phyloP scores from a whole-genome alignment of 1,140 invertebrate species.

The Arctopsyche grandis region DNA sequence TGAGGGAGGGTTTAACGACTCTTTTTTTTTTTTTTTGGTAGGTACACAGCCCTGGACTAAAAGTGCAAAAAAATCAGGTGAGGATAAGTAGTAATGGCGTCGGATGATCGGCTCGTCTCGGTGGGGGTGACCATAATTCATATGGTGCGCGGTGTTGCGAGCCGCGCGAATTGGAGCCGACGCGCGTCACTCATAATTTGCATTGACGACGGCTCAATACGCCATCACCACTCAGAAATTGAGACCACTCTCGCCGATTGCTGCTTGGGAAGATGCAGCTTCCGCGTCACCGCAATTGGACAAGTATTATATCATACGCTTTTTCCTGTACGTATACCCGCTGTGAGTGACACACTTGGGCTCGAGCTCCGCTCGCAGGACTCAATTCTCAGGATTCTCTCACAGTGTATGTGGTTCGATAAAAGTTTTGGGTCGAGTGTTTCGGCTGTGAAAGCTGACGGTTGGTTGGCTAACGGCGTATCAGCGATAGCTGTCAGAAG shows the following conservation, averaged over 20 bases:
- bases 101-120: neutral
- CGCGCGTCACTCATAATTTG: constrained; percentile 26
- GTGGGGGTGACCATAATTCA: neutral
- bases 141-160: too few relatives aligned
- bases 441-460: neutral
- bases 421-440: neutral
- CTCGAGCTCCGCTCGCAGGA: neutral
- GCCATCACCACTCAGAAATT: constrained; percentile 6
- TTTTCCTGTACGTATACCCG: neutral
- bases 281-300: constrained; percentile 8
- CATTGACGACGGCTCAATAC: constrained; percentile 5
- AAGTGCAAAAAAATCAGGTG: too few relatives aligned
- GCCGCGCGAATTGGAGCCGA: neutral
- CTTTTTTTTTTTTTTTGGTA: too few relatives aligned
- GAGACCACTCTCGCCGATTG: constrained; percentile 11
- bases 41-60: too few relatives aligned
- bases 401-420: neutral
- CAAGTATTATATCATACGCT: neutral
- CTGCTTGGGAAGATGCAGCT: constrained; percentile 22
- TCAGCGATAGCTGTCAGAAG: too few relatives aligned
- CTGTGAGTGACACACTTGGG: neutral
- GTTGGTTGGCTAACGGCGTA: too few relatives aligned
- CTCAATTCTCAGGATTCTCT: too few relatives aligned
- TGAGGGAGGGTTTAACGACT: too few relatives aligned
- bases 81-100: too few relatives aligned